Conservation (phyloP, 2,888 invertebrate genomes). For the Eubasilissa splendida region DNA sequence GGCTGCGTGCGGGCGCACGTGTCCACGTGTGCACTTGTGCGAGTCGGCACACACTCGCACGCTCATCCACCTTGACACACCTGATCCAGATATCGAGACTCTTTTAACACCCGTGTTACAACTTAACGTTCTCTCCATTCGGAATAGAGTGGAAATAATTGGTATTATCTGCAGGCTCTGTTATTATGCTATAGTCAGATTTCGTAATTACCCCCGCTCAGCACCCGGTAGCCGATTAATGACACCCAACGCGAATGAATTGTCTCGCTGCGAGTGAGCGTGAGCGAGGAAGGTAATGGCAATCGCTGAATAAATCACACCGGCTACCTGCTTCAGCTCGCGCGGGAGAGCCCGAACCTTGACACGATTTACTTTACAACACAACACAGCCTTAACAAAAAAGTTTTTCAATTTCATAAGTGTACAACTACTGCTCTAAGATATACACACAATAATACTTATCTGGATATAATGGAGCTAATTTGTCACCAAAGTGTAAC, state of each 20-base stretch:
- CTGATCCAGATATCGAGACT: constrained; percentile 10
- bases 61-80: constrained; percentile 12
- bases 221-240: not conserved
- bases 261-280: not conserved
- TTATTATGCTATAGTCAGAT: no score
- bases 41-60: not conserved
- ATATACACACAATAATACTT: no score
- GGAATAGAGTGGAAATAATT: no score
- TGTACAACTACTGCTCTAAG: not conserved
- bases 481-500: no score
- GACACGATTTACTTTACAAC: not conserved
- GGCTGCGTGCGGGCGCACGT: no score
- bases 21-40: no score
- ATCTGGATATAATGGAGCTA: no score
- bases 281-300: not conserved
- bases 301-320: no score
- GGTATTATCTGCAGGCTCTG: no score
- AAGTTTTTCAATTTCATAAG: constrained; percentile 35
- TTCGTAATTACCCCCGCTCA: not conserved
- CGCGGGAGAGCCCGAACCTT: not conserved
- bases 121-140: no score
- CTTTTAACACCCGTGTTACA: no score
- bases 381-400: not conserved
- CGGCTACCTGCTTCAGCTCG: no score
- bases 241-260: not conserved